Base-by-base conservation (phyloP, 2,113 vertebrate genomes). In the Halichoeres trimaculatus region DNA sequence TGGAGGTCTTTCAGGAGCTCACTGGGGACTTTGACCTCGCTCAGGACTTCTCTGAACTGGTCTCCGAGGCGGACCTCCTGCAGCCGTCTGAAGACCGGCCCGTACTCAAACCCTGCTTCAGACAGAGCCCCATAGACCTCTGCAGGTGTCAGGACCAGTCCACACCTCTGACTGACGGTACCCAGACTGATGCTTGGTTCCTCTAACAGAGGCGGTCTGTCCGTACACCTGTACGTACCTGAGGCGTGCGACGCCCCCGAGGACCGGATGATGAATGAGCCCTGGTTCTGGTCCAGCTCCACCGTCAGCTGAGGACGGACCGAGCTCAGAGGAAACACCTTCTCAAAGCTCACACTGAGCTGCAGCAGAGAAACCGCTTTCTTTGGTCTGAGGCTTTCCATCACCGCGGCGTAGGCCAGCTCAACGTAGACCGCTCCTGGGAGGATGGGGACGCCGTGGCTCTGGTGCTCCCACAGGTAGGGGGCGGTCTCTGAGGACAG, bases 401-500 rank as follows among this genome's bases (percentile, higher is more conserved):
- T 77, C 60, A 94, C 81, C 51, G 94, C 90, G 38, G 95, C 94
- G 67, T 92, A 93, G 70, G 90, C 96, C 67, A 96, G 85, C 76
- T 97, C 96, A 0, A 77, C 94, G 68, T 94, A 95, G 47, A 96
- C 88, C 0, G 95, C 87, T 4, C 94, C 95, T 1, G 95, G 95
- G 20, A 95, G 91, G 80, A 96, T 91, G 50, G 89, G 63, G 35
- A 94, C 53, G 0, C 90, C 93, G 22, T 92, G 94, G 79, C 91
- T 93, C 89, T 93, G 95, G 84, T 96, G 95, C 65, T 96, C 94
- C 85, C 93, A 94, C 41, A 96, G 80, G 84, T 94, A 96, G 0
- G 93, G 76, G 1, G 74, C 23, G 0, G 45, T 81, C 8, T 88
- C 76, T 50, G 55, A 26, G 19, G 95, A 95, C 6, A 96, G 59